Percentiles rank a stretch among this genome's conserved stretches.
Conservation (phyloP, 2,888 invertebrate species). For the Lamellibrachia satsuma region DNA sequence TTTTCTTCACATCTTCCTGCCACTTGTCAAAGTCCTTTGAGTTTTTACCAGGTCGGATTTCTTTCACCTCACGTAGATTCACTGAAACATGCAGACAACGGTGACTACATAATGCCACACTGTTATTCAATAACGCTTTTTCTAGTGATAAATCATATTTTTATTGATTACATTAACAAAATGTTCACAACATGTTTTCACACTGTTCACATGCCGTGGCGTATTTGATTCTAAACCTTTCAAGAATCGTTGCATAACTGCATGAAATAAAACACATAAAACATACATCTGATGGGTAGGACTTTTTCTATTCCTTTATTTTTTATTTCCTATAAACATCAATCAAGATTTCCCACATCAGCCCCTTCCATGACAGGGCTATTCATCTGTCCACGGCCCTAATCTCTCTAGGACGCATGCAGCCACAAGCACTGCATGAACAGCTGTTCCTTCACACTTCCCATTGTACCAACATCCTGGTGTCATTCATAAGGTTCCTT, state of each 20-base stretch:
- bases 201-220: background rate
- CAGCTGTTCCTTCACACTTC: background rate
- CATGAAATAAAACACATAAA: background rate
- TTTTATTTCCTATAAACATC: background rate
- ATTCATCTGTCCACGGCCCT: background rate
- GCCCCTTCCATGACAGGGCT: background rate
- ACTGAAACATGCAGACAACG: slow-evolving; percentile 67
- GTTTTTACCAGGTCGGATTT: slow-evolving; percentile 84
- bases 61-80: slow-evolving; percentile 84
- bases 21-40: slow-evolving; percentile 93
- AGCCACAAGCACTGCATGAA: background rate
- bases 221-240: background rate
- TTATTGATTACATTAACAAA: background rate
- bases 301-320: background rate
- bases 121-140: background rate
- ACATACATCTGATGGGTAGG: background rate
- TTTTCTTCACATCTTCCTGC: slow-evolving; percentile 85
- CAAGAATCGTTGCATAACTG: background rate
- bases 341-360: background rate
- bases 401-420: background rate
- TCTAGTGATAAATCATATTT: too few relatives aligned
- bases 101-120: slow-evolving; percentile 21
- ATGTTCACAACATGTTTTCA: background rate
- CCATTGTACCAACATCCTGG: background rate
- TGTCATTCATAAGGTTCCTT: background rate